Evolutionary conservation across 2,113 vertebrate species (phyloP).

Genomic region (Sardina pilchardus): DNA sequence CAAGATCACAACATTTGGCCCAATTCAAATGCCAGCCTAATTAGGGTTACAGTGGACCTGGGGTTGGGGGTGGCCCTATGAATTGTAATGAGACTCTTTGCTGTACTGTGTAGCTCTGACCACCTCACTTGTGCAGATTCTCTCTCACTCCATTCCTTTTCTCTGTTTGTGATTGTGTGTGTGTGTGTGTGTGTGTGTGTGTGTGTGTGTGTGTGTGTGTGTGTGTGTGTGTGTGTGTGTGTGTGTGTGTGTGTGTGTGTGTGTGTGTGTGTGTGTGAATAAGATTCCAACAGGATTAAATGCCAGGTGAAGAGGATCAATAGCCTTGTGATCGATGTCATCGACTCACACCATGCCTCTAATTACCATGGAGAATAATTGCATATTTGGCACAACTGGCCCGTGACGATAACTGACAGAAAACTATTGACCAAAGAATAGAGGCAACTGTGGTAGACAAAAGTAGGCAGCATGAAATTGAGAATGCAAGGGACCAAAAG

Average conservation of each 20-base stretch:
- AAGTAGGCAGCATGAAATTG: not conserved
- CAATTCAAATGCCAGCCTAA: not conserved
- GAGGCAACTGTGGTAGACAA: not conserved
- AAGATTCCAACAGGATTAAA: conserved; percentile 19
- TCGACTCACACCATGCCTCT: conserved; percentile 1
- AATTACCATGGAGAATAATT: conserved; percentile 36
- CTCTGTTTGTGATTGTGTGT: not conserved
- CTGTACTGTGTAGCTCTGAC: not conserved
- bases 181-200: not conserved
- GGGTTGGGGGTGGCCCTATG: not conserved
- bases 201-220: not conserved
- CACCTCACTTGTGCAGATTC: not conserved
- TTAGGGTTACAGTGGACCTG: not conserved
- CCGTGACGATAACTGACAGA: conserved; percentile 27
- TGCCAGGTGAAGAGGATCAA: conserved; percentile 19
- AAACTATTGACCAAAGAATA: conserved; percentile 24
- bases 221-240: conserved; percentile 4
- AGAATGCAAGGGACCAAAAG: not conserved
- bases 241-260: not conserved
- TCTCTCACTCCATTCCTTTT: not conserved
- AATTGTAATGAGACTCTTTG: not conserved
- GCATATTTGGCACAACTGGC: conserved; percentile 28
- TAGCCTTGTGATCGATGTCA: conserved; percentile 28
- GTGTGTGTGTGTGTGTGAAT: conserved; percentile 5
- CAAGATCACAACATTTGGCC: not conserved